These are phyloP conservation scores for Brachyhypopomus gauderio DNA, from an alignment of 2,113 vertebrate species.

Conservation along the genomic window DNA sequence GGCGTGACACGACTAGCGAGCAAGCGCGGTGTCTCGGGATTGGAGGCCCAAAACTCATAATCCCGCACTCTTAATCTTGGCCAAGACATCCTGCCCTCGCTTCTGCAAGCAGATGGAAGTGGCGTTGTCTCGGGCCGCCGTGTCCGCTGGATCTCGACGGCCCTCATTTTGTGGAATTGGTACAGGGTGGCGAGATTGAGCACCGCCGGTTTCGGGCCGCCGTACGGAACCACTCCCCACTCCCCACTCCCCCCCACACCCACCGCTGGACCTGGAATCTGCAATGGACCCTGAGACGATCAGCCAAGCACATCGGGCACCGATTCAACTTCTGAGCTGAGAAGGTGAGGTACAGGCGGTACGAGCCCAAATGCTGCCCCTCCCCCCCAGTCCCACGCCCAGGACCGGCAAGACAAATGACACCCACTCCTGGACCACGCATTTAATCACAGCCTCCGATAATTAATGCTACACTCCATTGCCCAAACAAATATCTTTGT, in stretches of 20 bases:
- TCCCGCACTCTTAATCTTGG: not conserved
- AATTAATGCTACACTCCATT: constrained; percentile 80
- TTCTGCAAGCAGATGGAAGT: not conserved
- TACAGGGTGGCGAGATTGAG: too few species aligned
- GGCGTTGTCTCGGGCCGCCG: not conserved
- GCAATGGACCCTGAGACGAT: constrained; percentile 29
- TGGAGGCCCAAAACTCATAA: not conserved
- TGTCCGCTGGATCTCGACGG: too few species aligned
- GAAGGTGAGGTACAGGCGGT: constrained; percentile 57
- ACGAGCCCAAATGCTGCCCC: constrained; percentile 67
- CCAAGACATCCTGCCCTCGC: not conserved
- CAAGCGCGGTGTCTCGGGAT: not conserved
- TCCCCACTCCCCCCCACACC: too few species aligned
- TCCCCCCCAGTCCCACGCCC: constrained; percentile 60
- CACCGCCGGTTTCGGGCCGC: too few species aligned
- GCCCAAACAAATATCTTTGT: constrained; percentile 83
- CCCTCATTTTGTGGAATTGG: too few species aligned
- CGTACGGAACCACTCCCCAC: too few species aligned
- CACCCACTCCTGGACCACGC: constrained; percentile 69
- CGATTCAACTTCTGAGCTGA: constrained; percentile 51
- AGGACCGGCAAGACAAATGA: constrained; percentile 74
- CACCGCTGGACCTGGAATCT: constrained; percentile 35
- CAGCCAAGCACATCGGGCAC: constrained; percentile 42
- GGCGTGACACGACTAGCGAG: not conserved
- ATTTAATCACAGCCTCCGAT: constrained; percentile 79